A percentile compares a stretch with the other conserved stretches of the same genome.
Evolutionary conservation across 37 sponge, comb jelly and placozoan genomes (phyloP).

Genomic region (Hexactinellida sp.): DNA sequence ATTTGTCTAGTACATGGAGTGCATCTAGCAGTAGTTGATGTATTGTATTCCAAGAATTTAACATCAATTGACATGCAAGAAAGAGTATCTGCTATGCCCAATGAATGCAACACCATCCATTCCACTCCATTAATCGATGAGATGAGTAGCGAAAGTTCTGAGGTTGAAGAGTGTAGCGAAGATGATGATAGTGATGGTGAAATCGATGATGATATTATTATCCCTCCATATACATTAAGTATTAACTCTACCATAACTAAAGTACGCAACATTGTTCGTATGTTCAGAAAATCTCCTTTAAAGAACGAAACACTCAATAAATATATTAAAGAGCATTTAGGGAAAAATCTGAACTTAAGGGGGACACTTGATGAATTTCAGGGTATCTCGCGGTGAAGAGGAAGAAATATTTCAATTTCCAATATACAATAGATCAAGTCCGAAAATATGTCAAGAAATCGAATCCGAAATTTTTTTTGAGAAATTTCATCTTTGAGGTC

Average conservation of each 20-base stretch:
- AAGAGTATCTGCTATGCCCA: background rate
- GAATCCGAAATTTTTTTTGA: too few species aligned
- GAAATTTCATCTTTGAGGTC: too few species aligned
- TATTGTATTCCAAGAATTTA: background rate
- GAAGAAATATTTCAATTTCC: too few species aligned
- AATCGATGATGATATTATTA: background rate
- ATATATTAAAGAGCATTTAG: background rate
- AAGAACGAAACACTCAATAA: background rate
- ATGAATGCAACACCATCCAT: background rate
- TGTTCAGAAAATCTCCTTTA: background rate
- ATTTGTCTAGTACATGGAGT: too few species aligned
- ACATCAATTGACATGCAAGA: background rate
- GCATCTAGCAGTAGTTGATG: background rate
- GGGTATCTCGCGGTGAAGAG: too few species aligned
- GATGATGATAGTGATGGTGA: background rate
- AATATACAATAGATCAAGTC: too few species aligned
- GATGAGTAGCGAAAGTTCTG: background rate
- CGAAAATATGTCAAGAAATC: too few species aligned
- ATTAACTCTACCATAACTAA: background rate
- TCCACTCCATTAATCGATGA: background rate
- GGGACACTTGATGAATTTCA: too few species aligned
- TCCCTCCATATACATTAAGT: background rate
- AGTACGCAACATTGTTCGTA: background rate
- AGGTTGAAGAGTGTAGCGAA: background rate
- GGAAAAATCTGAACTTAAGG: background rate